phyloP scores from a whole-genome alignment of 1,140 invertebrate genomes.

The Drosophila lini region DNA sequence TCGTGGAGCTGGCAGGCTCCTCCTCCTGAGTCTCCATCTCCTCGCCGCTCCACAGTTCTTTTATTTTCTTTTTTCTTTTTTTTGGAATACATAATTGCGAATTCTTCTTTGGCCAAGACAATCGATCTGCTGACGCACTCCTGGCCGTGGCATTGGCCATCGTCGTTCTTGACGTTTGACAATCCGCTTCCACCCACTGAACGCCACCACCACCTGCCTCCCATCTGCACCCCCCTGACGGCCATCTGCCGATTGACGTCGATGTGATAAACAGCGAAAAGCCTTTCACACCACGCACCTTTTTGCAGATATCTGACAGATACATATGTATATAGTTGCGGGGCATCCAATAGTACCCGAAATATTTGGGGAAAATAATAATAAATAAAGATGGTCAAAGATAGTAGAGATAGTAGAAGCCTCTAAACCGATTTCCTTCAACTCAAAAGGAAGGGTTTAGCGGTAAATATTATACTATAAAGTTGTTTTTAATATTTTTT shows the following conservation, averaged over 20 bases:
- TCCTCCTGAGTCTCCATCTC: neutral
- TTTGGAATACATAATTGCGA: conserved; percentile 56
- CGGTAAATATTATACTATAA: too few species aligned
- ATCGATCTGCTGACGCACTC: conserved; percentile 61
- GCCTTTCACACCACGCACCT: conserved; percentile 41
- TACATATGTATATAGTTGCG: conserved; percentile 21
- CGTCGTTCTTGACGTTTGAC: conserved; percentile 34
- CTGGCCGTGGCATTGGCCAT: conserved; percentile 54
- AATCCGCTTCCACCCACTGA: conserved; percentile 24
- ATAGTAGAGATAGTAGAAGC: neutral
- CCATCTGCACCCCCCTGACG: conserved; percentile 6
- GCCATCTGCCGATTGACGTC: conserved; percentile 43
- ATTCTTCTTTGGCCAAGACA: conserved; percentile 51
- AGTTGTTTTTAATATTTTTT: too few species aligned
- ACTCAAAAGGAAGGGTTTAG: too few species aligned
- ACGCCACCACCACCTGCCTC: conserved; percentile 5
- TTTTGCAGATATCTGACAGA: conserved; percentile 31
- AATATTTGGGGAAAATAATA: neutral
- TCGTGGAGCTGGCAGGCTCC: neutral
- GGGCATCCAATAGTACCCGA: neutral
- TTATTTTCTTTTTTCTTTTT: neutral
- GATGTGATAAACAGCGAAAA: conserved; percentile 49
- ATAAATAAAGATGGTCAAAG: neutral
- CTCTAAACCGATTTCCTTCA: too few species aligned
- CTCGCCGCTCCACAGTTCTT: neutral